Conservation (phyloP, 2,888 invertebrate genomes). For the Sicus ferrugineus region DNA sequence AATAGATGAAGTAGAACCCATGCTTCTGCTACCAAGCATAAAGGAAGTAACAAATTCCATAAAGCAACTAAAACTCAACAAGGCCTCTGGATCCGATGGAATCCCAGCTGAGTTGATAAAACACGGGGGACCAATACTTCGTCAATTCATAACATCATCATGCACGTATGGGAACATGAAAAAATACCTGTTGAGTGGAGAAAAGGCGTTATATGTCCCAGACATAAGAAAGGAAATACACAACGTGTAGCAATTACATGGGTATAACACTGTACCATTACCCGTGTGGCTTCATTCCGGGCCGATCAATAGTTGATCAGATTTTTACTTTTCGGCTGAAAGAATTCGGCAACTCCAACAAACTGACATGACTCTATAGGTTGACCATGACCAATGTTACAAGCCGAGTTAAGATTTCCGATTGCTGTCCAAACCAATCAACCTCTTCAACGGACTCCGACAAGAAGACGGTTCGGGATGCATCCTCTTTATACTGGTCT, state of each 20-base stretch:
- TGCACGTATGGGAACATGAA: not conserved
- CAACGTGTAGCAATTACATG: not conserved
- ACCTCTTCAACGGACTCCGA: not conserved
- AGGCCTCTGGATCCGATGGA: not conserved
- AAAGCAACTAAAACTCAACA: not conserved
- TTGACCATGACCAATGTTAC: not conserved
- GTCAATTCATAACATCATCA: not conserved
- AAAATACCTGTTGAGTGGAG: not conserved
- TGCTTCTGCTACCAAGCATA: not conserved
- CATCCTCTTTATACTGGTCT: not conserved
- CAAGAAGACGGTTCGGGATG: not conserved
- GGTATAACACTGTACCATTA: slow-evolving; percentile 2
- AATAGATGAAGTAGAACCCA: not conserved
- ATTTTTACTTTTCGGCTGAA: not conserved
- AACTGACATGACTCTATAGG: not conserved
- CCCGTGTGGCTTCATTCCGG: not conserved
- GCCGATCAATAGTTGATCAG: not conserved
- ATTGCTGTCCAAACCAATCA: not conserved
- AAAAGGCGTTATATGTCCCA: slow-evolving; percentile 6
- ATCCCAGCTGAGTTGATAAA: not conserved
- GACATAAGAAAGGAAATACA: slow-evolving; percentile 8
- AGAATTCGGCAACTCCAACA: not conserved
- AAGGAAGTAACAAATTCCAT: not conserved
- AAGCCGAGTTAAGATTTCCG: not conserved
- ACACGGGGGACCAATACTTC: not conserved